Evolutionary conservation across 2,888 invertebrate genomes (phyloP).

Genomic region (Mechanitis mazaeus): DNA sequence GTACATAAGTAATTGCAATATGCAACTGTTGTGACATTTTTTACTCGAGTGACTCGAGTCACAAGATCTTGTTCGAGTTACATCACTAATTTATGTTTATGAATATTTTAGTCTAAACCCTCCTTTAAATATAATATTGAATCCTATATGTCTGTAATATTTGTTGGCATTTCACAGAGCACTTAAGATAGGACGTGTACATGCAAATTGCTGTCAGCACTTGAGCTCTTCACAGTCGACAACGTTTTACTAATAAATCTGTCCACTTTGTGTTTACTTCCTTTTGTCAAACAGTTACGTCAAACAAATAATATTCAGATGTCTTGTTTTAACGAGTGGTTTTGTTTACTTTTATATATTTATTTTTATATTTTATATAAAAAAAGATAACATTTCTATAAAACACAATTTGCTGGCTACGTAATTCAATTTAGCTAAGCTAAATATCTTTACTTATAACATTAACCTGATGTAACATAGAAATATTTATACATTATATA

Average conservation of each 20-base stretch:
- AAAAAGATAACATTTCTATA: background rate
- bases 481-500: slow-evolving; percentile 2
- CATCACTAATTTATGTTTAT: too few relatives aligned
- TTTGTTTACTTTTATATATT: background rate
- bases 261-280: slow-evolving; percentile 5
- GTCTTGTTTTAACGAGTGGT: background rate
- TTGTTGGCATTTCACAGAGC: slow-evolving; percentile 9
- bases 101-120: too few relatives aligned
- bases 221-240: slow-evolving; percentile 30
- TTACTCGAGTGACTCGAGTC: too few relatives aligned
- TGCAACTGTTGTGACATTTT: too few relatives aligned
- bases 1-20: too few relatives aligned
- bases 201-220: slow-evolving; percentile 42
- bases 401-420: background rate
- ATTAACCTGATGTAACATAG: background rate
- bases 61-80: too few relatives aligned
- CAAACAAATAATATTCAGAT: background rate
- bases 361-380: background rate
- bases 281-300: slow-evolving; percentile 3
- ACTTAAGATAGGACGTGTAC: slow-evolving; percentile 18
- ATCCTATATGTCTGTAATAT: background rate
- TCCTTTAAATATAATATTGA: background rate
- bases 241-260: slow-evolving; percentile 11
- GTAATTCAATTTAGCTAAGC: background rate
- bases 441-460: too few relatives aligned